These are phyloP conservation scores for Bubo blakistoni DNA, from an alignment of 2,113 vertebrate genomes.

Conservation along the genomic window DNA sequence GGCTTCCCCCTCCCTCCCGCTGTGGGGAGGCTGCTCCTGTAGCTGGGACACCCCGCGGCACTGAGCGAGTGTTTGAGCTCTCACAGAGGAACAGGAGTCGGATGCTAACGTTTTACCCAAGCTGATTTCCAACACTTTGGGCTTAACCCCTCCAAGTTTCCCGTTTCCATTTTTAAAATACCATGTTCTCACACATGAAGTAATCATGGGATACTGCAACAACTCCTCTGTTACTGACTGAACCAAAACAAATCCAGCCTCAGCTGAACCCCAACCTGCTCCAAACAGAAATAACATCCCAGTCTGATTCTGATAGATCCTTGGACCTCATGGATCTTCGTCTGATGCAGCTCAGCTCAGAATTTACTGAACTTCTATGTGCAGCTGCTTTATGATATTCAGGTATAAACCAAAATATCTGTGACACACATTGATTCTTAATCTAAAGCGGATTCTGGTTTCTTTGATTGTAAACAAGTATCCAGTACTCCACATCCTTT, in stretches of 20 bases:
- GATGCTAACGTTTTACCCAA: background rate
- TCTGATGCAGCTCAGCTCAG: background rate
- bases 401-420: background rate
- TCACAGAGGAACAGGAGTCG: background rate
- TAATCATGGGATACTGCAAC: fast-evolving
- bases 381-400: background rate
- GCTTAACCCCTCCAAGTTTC: fast-evolving
- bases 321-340: fast-evolving
- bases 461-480: background rate
- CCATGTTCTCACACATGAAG: background rate
- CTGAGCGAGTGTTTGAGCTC: background rate
- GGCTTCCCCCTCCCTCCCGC: fast-evolving
- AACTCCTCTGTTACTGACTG: background rate
- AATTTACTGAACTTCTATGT: background rate
- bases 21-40: background rate
- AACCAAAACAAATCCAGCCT: background rate
- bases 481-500: background rate
- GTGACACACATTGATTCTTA: background rate
- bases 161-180: background rate
- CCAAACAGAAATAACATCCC: background rate
- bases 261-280: background rate
- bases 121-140: fast-evolving
- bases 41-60: background rate
- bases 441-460: background rate
- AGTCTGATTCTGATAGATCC: fast-evolving